These are phyloP conservation scores for Cavia aperea DNA, from an alignment of 2,113 vertebrate genomes.

Conservation along the genomic window DNA sequence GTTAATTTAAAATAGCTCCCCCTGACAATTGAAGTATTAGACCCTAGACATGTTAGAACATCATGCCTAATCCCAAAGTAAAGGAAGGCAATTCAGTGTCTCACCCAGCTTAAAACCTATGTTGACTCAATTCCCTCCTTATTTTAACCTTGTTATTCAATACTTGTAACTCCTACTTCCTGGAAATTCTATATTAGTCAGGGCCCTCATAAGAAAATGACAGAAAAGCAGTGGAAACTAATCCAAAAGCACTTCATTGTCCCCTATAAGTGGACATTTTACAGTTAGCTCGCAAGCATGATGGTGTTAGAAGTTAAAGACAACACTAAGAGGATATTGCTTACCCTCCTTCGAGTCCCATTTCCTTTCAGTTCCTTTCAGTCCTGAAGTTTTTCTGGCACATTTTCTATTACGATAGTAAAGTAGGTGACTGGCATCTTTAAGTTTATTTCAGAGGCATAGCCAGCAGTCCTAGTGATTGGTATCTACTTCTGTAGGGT, in stretches of 20 bases:
- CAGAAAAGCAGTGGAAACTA: background rate
- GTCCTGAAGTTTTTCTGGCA: background rate
- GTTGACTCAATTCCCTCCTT: background rate
- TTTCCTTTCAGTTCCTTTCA: background rate
- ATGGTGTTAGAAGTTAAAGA: background rate
- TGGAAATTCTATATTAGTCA: background rate
- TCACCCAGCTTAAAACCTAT: background rate
- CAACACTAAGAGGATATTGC: background rate
- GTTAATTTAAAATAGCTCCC: background rate
- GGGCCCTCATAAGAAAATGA: background rate
- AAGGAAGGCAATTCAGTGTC: background rate
- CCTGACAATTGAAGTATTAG: background rate
- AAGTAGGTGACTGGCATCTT: background rate
- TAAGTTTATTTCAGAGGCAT: background rate
- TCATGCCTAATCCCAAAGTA: background rate
- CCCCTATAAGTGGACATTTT: constrained; percentile 9
- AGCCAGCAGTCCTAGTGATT: background rate
- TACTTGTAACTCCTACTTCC: background rate
- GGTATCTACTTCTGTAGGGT: background rate
- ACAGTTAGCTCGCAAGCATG: background rate
- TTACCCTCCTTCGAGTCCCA: background rate
- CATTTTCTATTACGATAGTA: background rate
- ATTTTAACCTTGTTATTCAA: background rate
- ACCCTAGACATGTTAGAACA: background rate
- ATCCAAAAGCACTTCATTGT: background rate